Evolutionary conservation across 2,888 invertebrate species (phyloP).

Genomic region (Rhorus exstirpatorius): DNA sequence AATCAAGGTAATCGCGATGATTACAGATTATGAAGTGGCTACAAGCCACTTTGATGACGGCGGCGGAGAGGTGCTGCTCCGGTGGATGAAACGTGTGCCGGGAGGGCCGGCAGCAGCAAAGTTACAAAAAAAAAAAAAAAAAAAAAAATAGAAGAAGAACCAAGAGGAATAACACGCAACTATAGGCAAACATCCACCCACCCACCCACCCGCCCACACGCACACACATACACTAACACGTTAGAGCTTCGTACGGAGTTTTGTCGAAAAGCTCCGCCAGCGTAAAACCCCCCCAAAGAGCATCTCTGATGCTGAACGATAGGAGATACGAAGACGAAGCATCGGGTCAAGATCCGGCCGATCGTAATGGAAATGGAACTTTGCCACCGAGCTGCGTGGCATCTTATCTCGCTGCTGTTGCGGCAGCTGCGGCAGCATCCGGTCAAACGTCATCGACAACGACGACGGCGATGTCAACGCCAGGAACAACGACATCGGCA

Average conservation of each 20-base stretch:
- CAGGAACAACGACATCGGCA: conserved; percentile 73
- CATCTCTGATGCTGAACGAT: conserved; percentile 84
- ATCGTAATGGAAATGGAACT: conserved; percentile 83
- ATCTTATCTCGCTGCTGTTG: conserved; percentile 66
- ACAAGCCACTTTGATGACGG: conserved; percentile 77
- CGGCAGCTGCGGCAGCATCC: conserved; percentile 74
- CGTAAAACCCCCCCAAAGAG: conserved; percentile 34
- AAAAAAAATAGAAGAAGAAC: not conserved
- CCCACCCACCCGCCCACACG: not conserved
- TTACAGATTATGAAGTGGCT: conserved; percentile 78
- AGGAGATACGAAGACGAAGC: conserved; percentile 82
- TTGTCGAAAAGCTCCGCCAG: conserved; percentile 27
- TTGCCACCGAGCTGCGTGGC: conserved; percentile 72
- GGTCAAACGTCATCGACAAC: conserved; percentile 71
- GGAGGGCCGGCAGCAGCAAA: conserved; percentile 67
- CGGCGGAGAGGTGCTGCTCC: conserved; percentile 78
- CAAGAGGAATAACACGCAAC: not conserved
- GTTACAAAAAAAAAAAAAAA: conserved; percentile 20
- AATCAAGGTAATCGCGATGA: conserved; percentile 12
- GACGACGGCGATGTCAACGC: conserved; percentile 85
- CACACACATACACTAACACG: not conserved
- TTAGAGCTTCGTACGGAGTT: conserved; percentile 19
- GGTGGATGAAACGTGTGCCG: conserved; percentile 79
- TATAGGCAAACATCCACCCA: not conserved
- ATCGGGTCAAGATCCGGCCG: conserved; percentile 81